These are phyloP conservation scores for Heliornis fulica DNA, from an alignment of 2,113 vertebrate species.

Conservation along the genomic window DNA sequence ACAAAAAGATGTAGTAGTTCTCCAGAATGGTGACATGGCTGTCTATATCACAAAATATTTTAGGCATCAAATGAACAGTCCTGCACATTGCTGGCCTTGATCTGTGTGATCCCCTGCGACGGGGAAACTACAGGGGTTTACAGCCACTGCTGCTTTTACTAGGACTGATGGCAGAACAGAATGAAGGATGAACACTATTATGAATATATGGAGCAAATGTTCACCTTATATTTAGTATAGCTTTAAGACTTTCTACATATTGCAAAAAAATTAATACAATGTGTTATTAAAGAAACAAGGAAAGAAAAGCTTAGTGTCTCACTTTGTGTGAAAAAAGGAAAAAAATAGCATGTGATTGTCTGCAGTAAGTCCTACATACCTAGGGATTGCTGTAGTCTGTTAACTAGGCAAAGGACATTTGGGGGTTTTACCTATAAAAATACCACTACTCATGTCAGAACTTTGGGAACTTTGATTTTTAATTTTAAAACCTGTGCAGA, in stretches of 20 bases:
- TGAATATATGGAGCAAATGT: too few relatives aligned
- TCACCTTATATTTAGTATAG: background rate
- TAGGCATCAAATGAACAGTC: background rate
- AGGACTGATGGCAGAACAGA: background rate
- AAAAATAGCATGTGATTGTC: background rate
- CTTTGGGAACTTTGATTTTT: background rate
- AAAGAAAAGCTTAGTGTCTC: background rate
- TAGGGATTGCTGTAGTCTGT: background rate
- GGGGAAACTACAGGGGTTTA: background rate
- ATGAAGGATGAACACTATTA: background rate
- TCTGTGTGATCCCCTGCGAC: background rate
- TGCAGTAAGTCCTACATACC: background rate
- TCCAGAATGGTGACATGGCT: background rate
- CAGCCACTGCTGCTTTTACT: background rate
- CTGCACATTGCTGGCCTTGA: rapidly evolving
- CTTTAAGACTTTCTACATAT: background rate
- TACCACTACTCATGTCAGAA: background rate
- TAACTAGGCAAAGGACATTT: background rate
- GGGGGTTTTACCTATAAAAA: background rate
- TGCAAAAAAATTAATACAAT: background rate
- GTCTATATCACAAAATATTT: background rate
- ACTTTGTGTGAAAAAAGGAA: background rate
- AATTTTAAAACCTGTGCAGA: background rate
- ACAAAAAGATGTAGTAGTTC: background rate
- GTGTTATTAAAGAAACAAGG: background rate